Conservation (phyloP, 2,797 vertebrate species). For the Leptodactylus fallax region DNA sequence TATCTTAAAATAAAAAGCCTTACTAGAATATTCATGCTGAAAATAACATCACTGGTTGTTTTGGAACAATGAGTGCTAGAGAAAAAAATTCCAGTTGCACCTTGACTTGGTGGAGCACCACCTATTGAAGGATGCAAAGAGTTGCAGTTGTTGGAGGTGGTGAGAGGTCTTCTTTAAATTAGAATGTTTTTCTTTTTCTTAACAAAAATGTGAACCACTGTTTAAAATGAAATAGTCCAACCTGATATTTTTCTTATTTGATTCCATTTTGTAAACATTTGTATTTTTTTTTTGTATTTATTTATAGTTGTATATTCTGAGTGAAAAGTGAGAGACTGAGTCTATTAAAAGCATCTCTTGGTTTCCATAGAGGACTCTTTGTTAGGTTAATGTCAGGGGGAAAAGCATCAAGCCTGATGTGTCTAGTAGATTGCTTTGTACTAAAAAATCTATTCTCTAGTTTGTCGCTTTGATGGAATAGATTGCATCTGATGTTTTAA, state of each 20-base stretch:
- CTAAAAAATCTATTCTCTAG: conserved; percentile 50
- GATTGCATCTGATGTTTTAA: conserved; percentile 66
- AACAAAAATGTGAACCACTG: too few relatives aligned
- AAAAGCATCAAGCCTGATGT: conserved; percentile 57
- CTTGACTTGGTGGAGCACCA: too few relatives aligned
- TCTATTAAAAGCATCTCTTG: conserved; percentile 49
- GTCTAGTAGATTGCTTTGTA: conserved; percentile 64
- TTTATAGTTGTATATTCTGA: conserved; percentile 49
- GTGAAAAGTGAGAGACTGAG: conserved; percentile 41
- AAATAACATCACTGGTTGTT: too few relatives aligned
- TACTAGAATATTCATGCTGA: too few relatives aligned
- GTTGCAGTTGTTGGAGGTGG: too few relatives aligned
- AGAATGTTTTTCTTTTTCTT: too few relatives aligned
- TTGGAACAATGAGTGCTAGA: too few relatives aligned
- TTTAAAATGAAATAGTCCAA: not conserved
- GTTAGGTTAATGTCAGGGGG: conserved; percentile 48
- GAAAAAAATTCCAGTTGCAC: too few relatives aligned
- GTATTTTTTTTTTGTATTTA: conserved; percentile 30
- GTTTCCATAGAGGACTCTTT: conserved; percentile 50
- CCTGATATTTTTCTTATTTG: not conserved
- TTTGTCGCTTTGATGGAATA: conserved; percentile 58
- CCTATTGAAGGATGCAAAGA: too few relatives aligned
- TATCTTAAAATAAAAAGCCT: too few relatives aligned
- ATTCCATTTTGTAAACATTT: not conserved
- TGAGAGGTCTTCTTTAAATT: too few relatives aligned